Base-by-base conservation (phyloP, 2,888 invertebrate genomes). In the Amaurobius ferox region DNA sequence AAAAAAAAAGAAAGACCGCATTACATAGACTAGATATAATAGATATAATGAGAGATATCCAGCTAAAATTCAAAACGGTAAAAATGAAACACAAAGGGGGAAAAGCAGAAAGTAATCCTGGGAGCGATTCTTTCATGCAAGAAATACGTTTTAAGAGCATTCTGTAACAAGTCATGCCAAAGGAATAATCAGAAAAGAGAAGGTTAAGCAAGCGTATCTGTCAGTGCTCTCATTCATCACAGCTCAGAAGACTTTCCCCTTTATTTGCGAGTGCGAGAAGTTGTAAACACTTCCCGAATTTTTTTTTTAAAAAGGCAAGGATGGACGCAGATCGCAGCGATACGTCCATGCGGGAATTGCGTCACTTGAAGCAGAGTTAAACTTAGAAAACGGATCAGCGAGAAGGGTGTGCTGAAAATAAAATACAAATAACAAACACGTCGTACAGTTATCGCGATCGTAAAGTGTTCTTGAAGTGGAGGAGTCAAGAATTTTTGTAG, bases 91-190 rank as follows among this genome's bases (percentile, higher is more conserved):
- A n/a, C 9, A 44, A 44, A 44, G 2, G 16, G n/a, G n/a, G 16
- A 44, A 16, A 44, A 9, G 16, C 44, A 44, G n/a, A 44, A 44
- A 44, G 11, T 44, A 44, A 44, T 44, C 44, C 44, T n/a, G n/a
- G n/a, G n/a, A 16, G 44, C n/a, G 6, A 44, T 16, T 44, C 44
- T 16, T 16, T 16, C 6, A 44, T 16, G n/a, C 16, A 16, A 2
- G 44, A 44, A 16, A 44, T 44, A 9, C 9, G 44, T 44, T 44
- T 64, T 29, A 29, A n/a, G 30, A 3, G 16, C 30, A 29, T 64
- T 64, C 29, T 11, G n/a, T n/a, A 35, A 67, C n/a, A n/a, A n/a
- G n/a, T 66, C 16, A 66, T 1, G 23, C 26, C n/a, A 67, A 67
- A 2, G 13, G 6, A 1, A 64, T 11, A 64, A 6, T 55, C 23